Evolutionary conservation across 1,140 invertebrate species (phyloP).

Genomic region (Camponotus vicinus): DNA sequence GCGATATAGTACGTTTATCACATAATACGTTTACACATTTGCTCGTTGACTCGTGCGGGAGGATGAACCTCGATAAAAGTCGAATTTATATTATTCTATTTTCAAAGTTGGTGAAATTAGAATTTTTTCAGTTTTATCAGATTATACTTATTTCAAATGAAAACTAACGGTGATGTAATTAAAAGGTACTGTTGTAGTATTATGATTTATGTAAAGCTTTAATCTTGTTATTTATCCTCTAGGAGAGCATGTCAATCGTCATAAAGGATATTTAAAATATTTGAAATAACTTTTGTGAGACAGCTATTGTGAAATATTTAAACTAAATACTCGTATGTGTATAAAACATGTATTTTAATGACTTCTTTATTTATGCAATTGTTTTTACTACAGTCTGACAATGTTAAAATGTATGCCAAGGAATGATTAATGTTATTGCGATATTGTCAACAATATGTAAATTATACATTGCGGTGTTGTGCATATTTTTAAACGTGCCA

Average conservation of each 20-base stretch:
- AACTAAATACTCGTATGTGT: not conserved
- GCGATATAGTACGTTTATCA: slow-evolving; percentile 26
- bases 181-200: not conserved
- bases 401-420: not conserved
- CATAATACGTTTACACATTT: slow-evolving; percentile 24
- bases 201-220: too few relatives aligned
- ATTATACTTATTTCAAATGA: not conserved
- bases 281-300: too few relatives aligned
- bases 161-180: not conserved
- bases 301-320: not conserved
- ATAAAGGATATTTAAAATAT: too few relatives aligned
- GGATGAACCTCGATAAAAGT: slow-evolving; percentile 17
- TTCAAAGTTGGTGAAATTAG: not conserved
- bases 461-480: slow-evolving; percentile 41
- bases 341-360: not conserved
- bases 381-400: not conserved
- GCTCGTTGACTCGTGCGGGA: not conserved
- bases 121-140: not conserved
- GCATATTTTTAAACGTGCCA: slow-evolving; percentile 25
- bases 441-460: slow-evolving; percentile 28
- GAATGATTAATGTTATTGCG: slow-evolving; percentile 29
- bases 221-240: too few relatives aligned
- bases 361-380: not conserved
- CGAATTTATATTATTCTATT: not conserved
- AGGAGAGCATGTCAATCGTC: too few relatives aligned